A percentile compares a stretch with the other conserved stretches of the same genome.
These are phyloP conservation scores for Drosophila simulans DNA, from an alignment of 1,140 invertebrate genomes.

Conservation along the genomic window DNA sequence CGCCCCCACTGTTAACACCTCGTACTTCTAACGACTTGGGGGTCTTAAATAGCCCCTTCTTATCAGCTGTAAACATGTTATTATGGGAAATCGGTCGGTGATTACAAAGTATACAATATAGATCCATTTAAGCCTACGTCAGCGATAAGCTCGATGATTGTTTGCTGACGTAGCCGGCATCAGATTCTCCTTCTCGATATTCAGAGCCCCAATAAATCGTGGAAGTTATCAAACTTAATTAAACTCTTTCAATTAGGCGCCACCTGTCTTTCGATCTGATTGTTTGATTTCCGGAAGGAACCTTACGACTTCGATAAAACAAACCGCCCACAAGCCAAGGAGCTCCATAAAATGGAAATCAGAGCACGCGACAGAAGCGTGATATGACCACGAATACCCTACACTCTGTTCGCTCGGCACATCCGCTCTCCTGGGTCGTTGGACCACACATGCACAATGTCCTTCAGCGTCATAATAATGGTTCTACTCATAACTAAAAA, in stretches of 20 bases:
- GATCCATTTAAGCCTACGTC: conserved; percentile 29
- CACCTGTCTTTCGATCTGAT: conserved; percentile 39
- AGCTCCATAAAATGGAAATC: conserved; percentile 34
- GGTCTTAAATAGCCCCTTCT: conserved; percentile 14
- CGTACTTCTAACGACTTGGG: neutral
- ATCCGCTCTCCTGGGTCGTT: neutral
- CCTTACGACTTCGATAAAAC: conserved; percentile 51
- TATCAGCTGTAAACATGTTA: conserved; percentile 71
- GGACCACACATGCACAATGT: neutral
- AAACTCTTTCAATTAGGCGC: conserved; percentile 48
- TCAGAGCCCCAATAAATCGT: conserved; percentile 5
- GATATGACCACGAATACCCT: conserved; percentile 34
- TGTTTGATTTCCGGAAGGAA: conserved; percentile 13
- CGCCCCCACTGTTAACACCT: conserved; percentile 17
- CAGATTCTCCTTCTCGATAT: conserved; percentile 11
- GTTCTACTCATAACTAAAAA: neutral
- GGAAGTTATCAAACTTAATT: conserved; percentile 37
- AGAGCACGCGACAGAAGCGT: conserved; percentile 52
- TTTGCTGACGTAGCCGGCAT: conserved; percentile 37
- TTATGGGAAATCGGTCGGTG: conserved; percentile 37
- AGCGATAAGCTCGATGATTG: conserved; percentile 53
- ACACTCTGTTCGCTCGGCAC: neutral
- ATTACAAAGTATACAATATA: conserved; percentile 31
- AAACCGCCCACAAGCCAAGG: conserved; percentile 20
- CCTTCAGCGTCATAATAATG: neutral